A percentile compares a stretch with the other conserved stretches of the same genome.
These are phyloP conservation scores for Pristionchus maxplancki DNA, from an alignment of 2,888 invertebrate genomes.

Conservation along the genomic window DNA sequence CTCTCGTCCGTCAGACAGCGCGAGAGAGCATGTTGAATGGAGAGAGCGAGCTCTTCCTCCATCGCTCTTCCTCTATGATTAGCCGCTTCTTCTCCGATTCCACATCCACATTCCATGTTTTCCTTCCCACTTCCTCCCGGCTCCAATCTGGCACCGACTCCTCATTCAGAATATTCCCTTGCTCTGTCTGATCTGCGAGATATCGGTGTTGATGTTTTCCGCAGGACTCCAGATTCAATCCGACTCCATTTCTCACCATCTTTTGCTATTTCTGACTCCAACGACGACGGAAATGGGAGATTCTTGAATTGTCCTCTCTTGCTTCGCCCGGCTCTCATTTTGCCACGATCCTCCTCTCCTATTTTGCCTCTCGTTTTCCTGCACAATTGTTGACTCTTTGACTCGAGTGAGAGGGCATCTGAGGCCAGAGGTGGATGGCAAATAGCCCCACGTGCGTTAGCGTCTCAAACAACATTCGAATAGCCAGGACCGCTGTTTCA, in stretches of 20 bases:
- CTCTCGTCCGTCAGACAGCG: not conserved
- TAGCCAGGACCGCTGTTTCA: not conserved
- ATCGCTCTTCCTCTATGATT: slow-evolving; percentile 30
- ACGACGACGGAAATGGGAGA: not conserved
- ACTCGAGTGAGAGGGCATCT: slow-evolving; percentile 30
- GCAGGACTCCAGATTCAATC: not conserved
- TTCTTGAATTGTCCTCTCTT: slow-evolving; percentile 9
- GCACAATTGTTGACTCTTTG: not conserved
- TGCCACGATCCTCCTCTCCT: not conserved
- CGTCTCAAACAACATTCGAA: not conserved
- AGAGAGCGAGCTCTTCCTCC: not conserved
- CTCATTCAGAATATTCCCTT: not conserved
- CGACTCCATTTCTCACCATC: not conserved
- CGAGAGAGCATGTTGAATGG: not conserved
- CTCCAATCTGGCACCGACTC: not conserved
- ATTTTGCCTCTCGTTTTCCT: not conserved
- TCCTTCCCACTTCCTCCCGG: not conserved
- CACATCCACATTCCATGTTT: slow-evolving; percentile 3
- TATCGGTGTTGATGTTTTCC: not conserved
- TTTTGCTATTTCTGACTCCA: not conserved
- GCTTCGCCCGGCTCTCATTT: not conserved
- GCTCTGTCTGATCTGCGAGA: not conserved
- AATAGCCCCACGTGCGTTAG: not conserved
- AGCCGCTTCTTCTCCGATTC: slow-evolving; percentile 20
- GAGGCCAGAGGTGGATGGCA: not conserved